Percentiles rank a stretch among this genome's conserved stretches.
These are phyloP conservation scores for Sinhomidia bicolor DNA, from an alignment of 2,888 invertebrate genomes.

Conservation along the genomic window DNA sequence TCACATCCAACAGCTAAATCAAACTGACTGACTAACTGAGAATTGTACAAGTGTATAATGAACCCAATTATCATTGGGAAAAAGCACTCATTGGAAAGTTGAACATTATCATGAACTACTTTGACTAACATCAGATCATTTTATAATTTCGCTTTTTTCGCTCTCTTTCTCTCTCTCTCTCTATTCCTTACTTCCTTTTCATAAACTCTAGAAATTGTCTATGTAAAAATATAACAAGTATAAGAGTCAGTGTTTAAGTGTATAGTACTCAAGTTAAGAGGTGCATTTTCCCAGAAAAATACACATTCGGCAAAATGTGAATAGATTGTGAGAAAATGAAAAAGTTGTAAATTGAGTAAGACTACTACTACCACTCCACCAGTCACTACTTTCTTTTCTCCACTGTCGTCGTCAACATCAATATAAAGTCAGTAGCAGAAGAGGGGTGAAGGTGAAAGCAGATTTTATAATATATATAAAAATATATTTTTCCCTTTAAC, in stretches of 20 bases:
- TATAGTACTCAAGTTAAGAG: not conserved
- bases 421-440: constrained; percentile 40
- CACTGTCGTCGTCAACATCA: constrained; percentile 24
- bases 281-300: constrained; percentile 3
- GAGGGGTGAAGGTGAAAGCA: constrained; percentile 54
- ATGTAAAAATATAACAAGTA: not conserved
- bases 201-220: not conserved
- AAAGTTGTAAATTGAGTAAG: constrained; percentile 61
- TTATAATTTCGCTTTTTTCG: constrained; percentile 62
- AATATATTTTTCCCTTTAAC: constrained; percentile 9
- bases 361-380: constrained; percentile 8
- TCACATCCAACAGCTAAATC: constrained; percentile 54
- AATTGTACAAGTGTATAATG: constrained; percentile 68
- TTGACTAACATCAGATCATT: constrained; percentile 51
- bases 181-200: no score
- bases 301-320: constrained; percentile 47
- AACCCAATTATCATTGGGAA: constrained; percentile 69
- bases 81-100: constrained; percentile 65
- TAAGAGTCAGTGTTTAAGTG: not conserved
- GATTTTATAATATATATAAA: constrained; percentile 48
- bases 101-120: constrained; percentile 49
- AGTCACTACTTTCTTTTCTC: constrained; percentile 4
- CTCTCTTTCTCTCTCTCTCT: no score
- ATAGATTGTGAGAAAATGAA: constrained; percentile 54
- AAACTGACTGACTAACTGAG: constrained; percentile 60